Evolutionary conservation across 2,113 vertebrate genomes (phyloP).

Genomic region (Rhagologus leucostigma): DNA sequence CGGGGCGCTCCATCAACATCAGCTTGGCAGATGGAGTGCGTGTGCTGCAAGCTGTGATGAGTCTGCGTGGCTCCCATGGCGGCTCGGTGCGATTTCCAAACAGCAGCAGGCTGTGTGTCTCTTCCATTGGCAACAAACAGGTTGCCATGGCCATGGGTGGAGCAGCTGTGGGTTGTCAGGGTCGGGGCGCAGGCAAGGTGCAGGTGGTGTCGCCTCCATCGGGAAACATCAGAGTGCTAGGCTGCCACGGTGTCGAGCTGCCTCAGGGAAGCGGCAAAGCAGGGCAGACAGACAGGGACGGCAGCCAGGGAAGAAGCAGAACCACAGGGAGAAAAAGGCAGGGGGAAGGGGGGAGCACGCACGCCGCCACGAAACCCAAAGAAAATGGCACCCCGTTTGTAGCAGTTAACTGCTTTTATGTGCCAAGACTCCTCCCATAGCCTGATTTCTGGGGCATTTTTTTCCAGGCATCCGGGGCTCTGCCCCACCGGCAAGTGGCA

Average conservation of each 20-base stretch:
- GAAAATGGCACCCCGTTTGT: neutral
- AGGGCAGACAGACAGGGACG: neutral
- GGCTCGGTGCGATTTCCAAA: neutral
- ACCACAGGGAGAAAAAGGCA: too few relatives aligned
- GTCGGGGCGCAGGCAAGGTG: too few relatives aligned
- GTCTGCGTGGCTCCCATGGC: neutral
- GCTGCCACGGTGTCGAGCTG: neutral
- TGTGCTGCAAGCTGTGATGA: neutral
- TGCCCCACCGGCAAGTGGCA: neutral
- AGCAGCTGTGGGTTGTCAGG: neutral
- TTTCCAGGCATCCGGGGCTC: neutral
- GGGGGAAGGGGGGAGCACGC: rapidly evolving
- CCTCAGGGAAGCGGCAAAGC: neutral
- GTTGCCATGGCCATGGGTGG: neutral
- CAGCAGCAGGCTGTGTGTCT: too few relatives aligned
- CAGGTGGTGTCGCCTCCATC: neutral
- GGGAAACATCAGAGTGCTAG: neutral
- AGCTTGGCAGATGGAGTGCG: neutral
- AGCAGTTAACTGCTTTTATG: neutral
- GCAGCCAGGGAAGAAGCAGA: neutral
- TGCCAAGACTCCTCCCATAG: neutral
- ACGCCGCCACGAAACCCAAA: too few relatives aligned
- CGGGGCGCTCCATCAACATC: neutral
- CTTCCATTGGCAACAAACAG: too few relatives aligned
- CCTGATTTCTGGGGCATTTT: neutral